Base-by-base conservation (phyloP, 2,888 invertebrate species). In the Morpho achilles region DNA sequence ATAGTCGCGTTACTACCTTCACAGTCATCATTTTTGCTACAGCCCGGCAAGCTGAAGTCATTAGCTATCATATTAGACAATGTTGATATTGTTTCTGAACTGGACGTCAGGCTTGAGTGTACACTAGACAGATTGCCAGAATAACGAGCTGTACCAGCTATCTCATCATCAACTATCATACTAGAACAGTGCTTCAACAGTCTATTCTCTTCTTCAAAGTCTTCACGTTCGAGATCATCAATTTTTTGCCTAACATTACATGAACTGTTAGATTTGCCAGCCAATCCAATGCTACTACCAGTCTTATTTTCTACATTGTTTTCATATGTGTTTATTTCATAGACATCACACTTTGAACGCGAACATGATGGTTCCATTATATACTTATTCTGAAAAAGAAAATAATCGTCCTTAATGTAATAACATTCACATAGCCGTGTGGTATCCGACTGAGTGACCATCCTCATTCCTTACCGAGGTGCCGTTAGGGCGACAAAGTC, bases 291-390 rank as follows among this genome's bases (percentile, higher is more conserved):
- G 56, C 76, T 70, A 63, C 70, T 79, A 68, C 84, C 86, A 85
- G 83, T 86, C 79, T 87, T 84, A 71, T 70, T 79, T 72, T 87
- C 85, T 74, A 71, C 69, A 71, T 77, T 76, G 61, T 64, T 74
- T 63, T 79, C 76, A 65, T 71, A 81, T 55, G 78, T 73, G 47
- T 76, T 67, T 68, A 74, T 82, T 57, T 84, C 80, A 69, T 72
- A 83, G 67, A 81, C 74, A 65, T 83, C 80, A 77, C 79, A 76
- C 61, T 75, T 76, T 59, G 78, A 78, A 68, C 76, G 81, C 61
- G 87, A 83, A 75, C 87, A 87, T 82, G 86, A 76, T 77, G 88
- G 85, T 73, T 89, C 87, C 90, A 90, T 90, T 67, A 72, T 84
- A 74, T 68, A 22, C 41, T 53, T 64, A 60, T 59, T 63, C 62